Evolutionary conservation across 2,113 vertebrate species (phyloP), one percentile per base, ranked within the genome.

Genomic region (Sylvia atricapilla): DNA sequence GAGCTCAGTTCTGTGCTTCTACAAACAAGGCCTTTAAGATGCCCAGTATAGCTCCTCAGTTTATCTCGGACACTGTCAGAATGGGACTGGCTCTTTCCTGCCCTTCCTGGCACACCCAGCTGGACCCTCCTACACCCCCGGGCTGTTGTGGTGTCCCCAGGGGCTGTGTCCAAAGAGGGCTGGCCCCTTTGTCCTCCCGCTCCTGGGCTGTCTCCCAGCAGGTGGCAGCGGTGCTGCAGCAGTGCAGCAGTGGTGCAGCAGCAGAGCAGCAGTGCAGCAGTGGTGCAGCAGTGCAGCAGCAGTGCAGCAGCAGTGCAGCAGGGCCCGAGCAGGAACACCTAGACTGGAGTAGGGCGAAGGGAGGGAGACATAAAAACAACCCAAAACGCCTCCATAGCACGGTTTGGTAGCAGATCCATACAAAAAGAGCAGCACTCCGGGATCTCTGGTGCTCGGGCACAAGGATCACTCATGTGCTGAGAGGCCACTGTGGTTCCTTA

Each of bases 151-250:
- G 53, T 21, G 19, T 22, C 43, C 6, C 20, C 44, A 59, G 20
- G 12, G 70, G 59, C 20, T 22, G 20, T 75, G 43, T 13, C 11
- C 6, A 22, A 46, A 44, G 14, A 7, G 23, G 56, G 16, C 5
- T 53, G 27, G 52, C 53, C 52, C n/a, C 5, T 33, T 43, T 19
- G n/a, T 16, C 31, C 60, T n/a, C 15, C 63, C 3, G 10, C 20
- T 13, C 30, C 50, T 17, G 37, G 39, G 84, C 52, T 68, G 43
- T 25, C 25, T 37, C 69, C 86, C 86, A 77, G 67, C 95, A 94
- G 95, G 69, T 84, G 90, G 95, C 96, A 93, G 89, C 35, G 39
- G 78, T 39, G 84, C 84, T 79, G 70, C 90, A 39, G 81, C 27
- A 10, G 37, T 37, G 37, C 37, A 37, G 37, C 37, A 37, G 37